Conservation (phyloP, 2,888 invertebrate species). For the Acrocyrtus sp. region DNA sequence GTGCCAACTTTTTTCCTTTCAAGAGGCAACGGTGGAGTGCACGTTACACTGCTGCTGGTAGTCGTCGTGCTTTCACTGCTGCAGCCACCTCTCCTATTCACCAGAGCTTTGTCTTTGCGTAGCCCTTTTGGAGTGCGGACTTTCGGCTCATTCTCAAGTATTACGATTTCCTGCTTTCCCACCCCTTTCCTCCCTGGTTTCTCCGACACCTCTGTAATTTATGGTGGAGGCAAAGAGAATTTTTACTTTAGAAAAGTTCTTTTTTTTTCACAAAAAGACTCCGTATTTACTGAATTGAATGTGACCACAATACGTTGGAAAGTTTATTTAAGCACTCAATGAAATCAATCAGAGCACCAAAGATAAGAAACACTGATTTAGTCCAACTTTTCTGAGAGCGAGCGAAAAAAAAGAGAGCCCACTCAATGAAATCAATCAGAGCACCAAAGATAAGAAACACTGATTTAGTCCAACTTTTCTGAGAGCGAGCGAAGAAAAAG, state of each 20-base stretch:
- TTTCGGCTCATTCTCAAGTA: slow-evolving; percentile 53
- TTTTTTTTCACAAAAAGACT: not conserved
- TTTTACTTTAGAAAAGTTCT: too few relatives aligned
- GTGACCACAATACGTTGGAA: too few relatives aligned
- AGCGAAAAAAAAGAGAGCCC: too few relatives aligned
- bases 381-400: too few relatives aligned
- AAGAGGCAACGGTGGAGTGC: slow-evolving; percentile 14
- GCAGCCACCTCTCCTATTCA: slow-evolving; percentile 4
- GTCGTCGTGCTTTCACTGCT: slow-evolving; percentile 8
- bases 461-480: too few relatives aligned
- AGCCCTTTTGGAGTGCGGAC: slow-evolving; percentile 18
- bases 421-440: too few relatives aligned
- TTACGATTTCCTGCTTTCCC: slow-evolving; percentile 45
- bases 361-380: too few relatives aligned
- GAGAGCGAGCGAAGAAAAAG: too few relatives aligned
- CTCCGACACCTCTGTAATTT: not conserved
- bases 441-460: too few relatives aligned
- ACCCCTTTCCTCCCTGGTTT: not conserved
- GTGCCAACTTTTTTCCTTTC: not conserved
- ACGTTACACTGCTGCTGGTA: slow-evolving; percentile 5
- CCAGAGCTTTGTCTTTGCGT: not conserved
- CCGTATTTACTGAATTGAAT: too few relatives aligned
- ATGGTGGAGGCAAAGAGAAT: not conserved
- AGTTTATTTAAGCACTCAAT: too few relatives aligned
- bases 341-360: too few relatives aligned